Percentiles rank a stretch among this genome's conserved stretches.
These are phyloP conservation scores for Sigmodon hispidus DNA, from an alignment of 2,113 vertebrate species.

Conservation along the genomic window DNA sequence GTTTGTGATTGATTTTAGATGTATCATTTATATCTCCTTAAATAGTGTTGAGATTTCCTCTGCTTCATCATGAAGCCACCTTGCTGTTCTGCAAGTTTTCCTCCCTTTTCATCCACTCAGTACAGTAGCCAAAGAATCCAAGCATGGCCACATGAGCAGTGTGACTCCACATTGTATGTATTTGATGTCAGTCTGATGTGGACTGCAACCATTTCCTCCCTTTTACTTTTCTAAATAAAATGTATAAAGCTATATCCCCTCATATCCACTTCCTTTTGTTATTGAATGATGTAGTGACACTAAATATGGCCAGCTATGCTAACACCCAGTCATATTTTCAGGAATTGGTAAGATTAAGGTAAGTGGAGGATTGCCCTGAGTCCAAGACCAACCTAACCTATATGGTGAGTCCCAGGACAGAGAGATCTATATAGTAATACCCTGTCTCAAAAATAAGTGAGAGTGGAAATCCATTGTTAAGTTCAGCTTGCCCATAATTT, in stretches of 20 bases:
- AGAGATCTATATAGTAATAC: neutral
- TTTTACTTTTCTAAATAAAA: neutral
- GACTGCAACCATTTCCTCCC: neutral
- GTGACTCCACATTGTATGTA: neutral
- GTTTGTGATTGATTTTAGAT: conserved; percentile 47
- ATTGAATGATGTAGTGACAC: neutral
- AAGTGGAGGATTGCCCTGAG: neutral
- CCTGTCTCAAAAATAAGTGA: neutral
- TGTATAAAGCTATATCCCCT: neutral
- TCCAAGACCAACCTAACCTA: neutral
- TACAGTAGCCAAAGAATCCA: neutral
- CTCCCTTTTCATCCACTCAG: neutral
- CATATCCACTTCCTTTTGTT: conserved; percentile 24
- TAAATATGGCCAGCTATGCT: neutral
- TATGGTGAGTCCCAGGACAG: neutral
- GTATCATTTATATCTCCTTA: conserved; percentile 26
- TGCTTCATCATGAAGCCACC: neutral
- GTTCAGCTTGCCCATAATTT: neutral
- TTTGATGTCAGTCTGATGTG: neutral
- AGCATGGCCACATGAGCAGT: neutral
- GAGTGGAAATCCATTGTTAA: neutral
- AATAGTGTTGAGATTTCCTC: conserved; percentile 1
- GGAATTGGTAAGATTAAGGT: neutral
- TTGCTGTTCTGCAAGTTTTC: neutral
- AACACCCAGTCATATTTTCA: neutral